These are phyloP conservation scores for Agriopis marginaria DNA, from an alignment of 2,888 invertebrate species.

Conservation along the genomic window DNA sequence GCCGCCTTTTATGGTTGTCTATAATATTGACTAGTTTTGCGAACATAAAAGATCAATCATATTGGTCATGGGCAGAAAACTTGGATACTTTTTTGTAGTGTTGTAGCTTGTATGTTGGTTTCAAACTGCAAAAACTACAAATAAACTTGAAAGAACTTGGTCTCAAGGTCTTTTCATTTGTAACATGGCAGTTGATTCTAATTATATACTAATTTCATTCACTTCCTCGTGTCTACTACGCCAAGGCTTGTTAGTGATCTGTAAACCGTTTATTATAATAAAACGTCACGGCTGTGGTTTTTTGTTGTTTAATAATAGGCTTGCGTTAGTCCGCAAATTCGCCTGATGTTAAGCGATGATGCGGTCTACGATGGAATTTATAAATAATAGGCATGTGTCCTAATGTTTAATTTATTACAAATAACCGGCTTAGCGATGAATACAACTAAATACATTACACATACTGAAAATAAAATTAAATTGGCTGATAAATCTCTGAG, in stretches of 20 bases:
- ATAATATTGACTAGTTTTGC: conserved; percentile 20
- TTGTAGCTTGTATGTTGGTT: neutral
- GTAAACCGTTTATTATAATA: conserved; percentile 15
- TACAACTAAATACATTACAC: too few relatives aligned
- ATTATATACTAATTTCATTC: conserved; percentile 32
- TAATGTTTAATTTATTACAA: too few relatives aligned
- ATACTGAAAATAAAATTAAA: too few relatives aligned
- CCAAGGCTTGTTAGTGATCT: conserved; percentile 8
- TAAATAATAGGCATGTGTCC: too few relatives aligned
- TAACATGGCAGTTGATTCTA: conserved; percentile 14
- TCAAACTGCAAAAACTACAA: conserved; percentile 7
- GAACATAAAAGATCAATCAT: conserved; percentile 15
- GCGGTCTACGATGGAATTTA: too few relatives aligned
- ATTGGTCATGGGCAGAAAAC: conserved; percentile 10
- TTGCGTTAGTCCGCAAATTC: too few relatives aligned
- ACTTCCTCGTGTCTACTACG: conserved; percentile 25
- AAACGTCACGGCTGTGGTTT: neutral
- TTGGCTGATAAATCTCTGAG: too few relatives aligned
- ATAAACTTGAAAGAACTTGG: conserved; percentile 9
- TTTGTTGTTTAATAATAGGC: too few relatives aligned
- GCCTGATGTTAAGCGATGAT: too few relatives aligned
- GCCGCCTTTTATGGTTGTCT: conserved; percentile 25
- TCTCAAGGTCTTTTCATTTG: conserved; percentile 15
- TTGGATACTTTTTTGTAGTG: neutral
- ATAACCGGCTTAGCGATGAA: too few relatives aligned